phyloP scores from a whole-genome alignment of 2,113 vertebrate genomes.

The Sterrhoptilus dennistouni region DNA sequence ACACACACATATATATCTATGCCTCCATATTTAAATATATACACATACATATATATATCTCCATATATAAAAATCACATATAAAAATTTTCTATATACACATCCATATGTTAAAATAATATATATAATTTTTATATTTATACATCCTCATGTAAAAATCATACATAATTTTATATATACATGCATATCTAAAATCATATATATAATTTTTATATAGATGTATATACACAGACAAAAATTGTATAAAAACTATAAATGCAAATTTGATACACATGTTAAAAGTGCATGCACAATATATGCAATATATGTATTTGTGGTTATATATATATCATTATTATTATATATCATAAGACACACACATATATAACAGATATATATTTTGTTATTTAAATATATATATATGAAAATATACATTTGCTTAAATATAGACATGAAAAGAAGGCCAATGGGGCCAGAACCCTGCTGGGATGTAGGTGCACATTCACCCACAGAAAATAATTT shows the following conservation, averaged over 20 bases:
- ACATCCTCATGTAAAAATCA: too few species aligned
- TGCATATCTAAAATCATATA: background rate
- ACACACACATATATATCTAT: too few species aligned
- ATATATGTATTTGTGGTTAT: background rate
- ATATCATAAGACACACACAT: background rate
- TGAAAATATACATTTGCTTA: background rate
- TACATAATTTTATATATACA: background rate
- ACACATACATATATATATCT: background rate
- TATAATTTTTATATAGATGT: background rate
- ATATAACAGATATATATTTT: background rate
- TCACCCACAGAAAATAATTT: background rate
- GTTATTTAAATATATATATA: background rate
- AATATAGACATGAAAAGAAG: background rate
- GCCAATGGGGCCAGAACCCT: background rate
- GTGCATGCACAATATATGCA: background rate
- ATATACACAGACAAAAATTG: rapidly evolving
- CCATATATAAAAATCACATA: background rate
- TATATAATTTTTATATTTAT: too few species aligned
- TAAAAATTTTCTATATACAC: too few species aligned
- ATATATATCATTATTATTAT: background rate
- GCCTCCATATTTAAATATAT: too few species aligned
- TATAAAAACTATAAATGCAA: background rate
- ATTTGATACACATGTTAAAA: background rate
- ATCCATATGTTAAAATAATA: too few species aligned
- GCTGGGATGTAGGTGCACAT: rapidly evolving